A percentile compares a stretch with the other conserved stretches of the same genome.
Evolutionary conservation across 2,113 vertebrate genomes (phyloP).

Genomic region (Prionailurus viverrinus): DNA sequence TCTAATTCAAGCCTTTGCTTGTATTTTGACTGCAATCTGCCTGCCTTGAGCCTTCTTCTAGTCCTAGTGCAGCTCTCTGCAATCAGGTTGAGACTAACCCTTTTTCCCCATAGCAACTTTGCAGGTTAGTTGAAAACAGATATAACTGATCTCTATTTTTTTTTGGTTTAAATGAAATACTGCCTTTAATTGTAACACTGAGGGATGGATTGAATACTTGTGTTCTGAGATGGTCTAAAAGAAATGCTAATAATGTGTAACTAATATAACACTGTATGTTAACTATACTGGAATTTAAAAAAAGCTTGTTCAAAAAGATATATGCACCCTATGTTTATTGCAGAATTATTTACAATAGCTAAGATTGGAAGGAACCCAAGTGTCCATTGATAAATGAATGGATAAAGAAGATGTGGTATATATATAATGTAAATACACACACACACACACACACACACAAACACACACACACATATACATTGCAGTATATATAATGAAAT

Average conservation of each 20-base stretch:
- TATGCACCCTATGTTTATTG: background rate
- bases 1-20: background rate
- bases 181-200: constrained; percentile 77
- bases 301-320: background rate
- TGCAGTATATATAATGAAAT: background rate
- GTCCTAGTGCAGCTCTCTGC: background rate
- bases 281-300: background rate
- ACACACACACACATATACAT: too few relatives aligned
- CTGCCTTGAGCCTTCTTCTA: background rate
- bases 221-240: background rate
- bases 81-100: background rate
- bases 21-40: background rate
- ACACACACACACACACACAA: too few relatives aligned
- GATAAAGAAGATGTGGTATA: background rate
- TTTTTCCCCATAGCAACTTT: background rate
- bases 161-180: constrained; percentile 16
- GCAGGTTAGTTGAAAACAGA: background rate
- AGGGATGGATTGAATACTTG: background rate
- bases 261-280: background rate
- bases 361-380: background rate
- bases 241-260: background rate
- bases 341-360: background rate
- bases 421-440: too few relatives aligned
- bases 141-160: constrained; percentile 1
- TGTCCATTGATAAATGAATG: background rate